These are phyloP conservation scores for Hycleus phaleratus DNA, from an alignment of 1,140 invertebrate genomes.

Conservation along the genomic window DNA sequence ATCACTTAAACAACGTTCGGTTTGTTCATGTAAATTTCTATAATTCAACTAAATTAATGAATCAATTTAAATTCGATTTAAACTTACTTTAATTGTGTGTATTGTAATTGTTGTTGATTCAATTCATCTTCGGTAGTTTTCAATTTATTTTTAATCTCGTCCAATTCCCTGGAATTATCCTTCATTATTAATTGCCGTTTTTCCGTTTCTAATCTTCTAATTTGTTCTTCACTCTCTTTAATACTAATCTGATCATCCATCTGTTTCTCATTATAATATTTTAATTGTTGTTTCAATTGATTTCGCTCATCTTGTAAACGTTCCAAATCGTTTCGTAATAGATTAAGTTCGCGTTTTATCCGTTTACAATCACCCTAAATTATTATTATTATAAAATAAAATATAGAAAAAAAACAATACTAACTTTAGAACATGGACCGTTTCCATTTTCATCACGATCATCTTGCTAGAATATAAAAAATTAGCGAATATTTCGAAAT, in stretches of 20 bases:
- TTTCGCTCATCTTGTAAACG: constrained; percentile 49
- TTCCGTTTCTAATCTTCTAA: constrained; percentile 29
- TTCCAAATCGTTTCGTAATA: constrained; percentile 45
- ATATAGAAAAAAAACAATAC: no score
- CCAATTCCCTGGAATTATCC: constrained; percentile 26
- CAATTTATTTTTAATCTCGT: constrained; percentile 26
- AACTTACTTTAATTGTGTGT: constrained; percentile 36
- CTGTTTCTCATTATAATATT: background rate
- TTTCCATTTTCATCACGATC: no score
- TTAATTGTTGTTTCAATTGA: constrained; percentile 31
- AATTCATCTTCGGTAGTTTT: constrained; percentile 30
- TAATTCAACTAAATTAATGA: constrained; percentile 8
- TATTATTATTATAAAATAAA: no score
- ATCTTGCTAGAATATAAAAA: no score
- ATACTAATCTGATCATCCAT: constrained; percentile 10
- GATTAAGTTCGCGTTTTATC: constrained; percentile 47
- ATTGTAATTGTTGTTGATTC: constrained; percentile 29
- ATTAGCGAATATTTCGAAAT: no score
- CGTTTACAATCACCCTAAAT: constrained; percentile 39
- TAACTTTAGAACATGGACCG: no score
- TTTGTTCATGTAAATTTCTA: constrained; percentile 39
- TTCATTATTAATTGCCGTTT: constrained; percentile 32
- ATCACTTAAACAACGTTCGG: constrained; percentile 35
- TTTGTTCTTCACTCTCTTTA: constrained; percentile 20
- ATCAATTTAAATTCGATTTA: background rate